A percentile compares a stretch with the other conserved stretches of the same genome.
These are phyloP conservation scores for Ashinkailepas kermadecensis DNA, from an alignment of 2,888 invertebrate genomes.

Conservation along the genomic window DNA sequence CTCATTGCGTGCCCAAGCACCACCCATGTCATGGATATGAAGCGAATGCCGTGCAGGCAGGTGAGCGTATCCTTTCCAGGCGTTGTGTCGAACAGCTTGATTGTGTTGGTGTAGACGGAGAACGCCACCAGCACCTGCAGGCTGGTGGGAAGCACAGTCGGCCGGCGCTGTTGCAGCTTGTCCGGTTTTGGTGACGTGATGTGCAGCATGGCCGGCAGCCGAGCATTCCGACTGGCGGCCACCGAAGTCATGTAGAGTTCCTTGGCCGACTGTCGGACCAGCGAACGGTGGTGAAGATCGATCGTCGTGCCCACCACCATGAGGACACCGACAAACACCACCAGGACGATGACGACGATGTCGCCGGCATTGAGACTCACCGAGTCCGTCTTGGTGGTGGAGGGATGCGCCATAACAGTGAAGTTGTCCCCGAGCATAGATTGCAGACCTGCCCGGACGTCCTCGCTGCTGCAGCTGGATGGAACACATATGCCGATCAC, in stretches of 20 bases:
- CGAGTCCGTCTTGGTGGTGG: neutral
- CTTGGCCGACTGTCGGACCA: neutral
- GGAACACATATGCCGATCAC: neutral
- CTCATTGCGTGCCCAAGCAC: slow-evolving; percentile 30
- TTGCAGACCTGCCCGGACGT: neutral
- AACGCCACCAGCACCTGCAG: slow-evolving; percentile 49
- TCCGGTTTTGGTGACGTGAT: neutral
- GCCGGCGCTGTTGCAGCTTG: neutral
- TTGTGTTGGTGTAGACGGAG: slow-evolving; percentile 57
- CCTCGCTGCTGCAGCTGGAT: neutral
- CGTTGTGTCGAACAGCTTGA: slow-evolving; percentile 46
- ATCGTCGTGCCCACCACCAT: neutral
- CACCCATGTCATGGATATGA: slow-evolving; percentile 34
- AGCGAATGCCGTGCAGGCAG: slow-evolving; percentile 33
- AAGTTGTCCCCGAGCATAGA: neutral
- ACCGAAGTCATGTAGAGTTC: neutral
- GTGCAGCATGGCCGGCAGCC: neutral
- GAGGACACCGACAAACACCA: neutral
- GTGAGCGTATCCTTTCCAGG: neutral
- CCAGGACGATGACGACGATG: neutral
- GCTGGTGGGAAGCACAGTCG: neutral
- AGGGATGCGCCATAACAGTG: neutral
- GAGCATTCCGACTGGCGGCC: neutral
- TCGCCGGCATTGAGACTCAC: neutral
- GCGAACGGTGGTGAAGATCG: neutral